Base-by-base conservation (phyloP, 1,140 invertebrate genomes). In the Drosophila santomea region DNA sequence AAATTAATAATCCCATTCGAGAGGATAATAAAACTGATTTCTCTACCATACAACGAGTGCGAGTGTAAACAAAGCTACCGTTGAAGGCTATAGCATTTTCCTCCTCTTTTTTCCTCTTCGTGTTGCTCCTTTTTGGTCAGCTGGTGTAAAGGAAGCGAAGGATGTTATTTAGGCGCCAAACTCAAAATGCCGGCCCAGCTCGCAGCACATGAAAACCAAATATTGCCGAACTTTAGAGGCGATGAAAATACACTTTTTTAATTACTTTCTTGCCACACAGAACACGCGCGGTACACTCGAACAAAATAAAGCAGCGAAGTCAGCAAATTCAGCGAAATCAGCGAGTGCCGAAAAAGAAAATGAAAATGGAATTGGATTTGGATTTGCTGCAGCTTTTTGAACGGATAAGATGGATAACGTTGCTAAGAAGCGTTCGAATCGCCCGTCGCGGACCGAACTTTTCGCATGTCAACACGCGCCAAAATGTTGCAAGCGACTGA, bases 401-500 rank as follows among this genome's bases (percentile, higher is more conserved):
- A 66, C 85, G 80, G 78, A 86, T 62, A 85, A 80, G 76, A 73
- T 67, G 78, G 74, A 69, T 72, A 63, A 88, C 71, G 83, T 32
- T 32, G 61, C 71, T 71, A 82, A 79, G 74, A 75, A 75, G 73
- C 73, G 62, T 52, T 73, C 35, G 61, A 54, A 62, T 82, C 75
- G 75, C 75, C 78, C 78, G 81, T 69, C 75, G 76, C 80, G 75
- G 79, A 83, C 75, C 62, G 66, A 68, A 41, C 71, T 66, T 64
- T 72, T 75, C 56, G 84, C 89, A 91, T 91, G 89, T 91, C 89
- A 91, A 91, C 84, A 91, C 89, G 89, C 89, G 89, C 89, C 89
- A 91, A 91, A 91, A 89, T 86, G 84, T 91, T 91, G 89, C 84
- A 69, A 89, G 89, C 89, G 89, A 91, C 89, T 91, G 89, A 89